Conservation (phyloP, 2,797 vertebrate species). For the Phalanger gymnotis region DNA sequence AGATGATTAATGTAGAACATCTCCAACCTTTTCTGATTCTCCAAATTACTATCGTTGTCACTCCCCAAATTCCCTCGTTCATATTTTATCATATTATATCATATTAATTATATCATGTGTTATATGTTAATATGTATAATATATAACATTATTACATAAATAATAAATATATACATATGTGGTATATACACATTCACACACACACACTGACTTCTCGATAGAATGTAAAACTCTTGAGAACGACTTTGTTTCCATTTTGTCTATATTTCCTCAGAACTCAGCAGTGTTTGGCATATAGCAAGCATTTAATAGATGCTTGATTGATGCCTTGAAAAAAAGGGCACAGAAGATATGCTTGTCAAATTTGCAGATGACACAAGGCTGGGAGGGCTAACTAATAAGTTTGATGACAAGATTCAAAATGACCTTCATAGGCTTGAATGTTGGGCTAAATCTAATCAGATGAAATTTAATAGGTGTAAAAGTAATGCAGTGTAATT, state of each 20-base stretch:
- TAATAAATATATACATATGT: background rate
- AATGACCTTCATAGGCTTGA: background rate
- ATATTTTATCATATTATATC: background rate
- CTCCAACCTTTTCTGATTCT: background rate
- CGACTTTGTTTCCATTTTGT: background rate
- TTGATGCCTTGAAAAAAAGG: background rate
- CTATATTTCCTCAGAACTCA: background rate
- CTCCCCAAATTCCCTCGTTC: background rate
- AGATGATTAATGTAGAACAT: background rate
- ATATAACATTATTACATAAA: background rate
- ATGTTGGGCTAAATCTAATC: background rate
- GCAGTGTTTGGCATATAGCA: background rate
- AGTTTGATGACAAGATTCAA: background rate
- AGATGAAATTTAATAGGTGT: background rate
- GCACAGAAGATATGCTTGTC: background rate
- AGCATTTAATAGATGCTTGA: background rate
- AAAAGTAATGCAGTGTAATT: background rate
- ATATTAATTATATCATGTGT: background rate
- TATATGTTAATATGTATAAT: background rate
- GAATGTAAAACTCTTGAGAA: too few relatives aligned
- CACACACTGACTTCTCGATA: background rate
- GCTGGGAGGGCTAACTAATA: background rate
- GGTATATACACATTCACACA: background rate
- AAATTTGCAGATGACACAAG: background rate
- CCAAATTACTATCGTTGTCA: background rate